Percentiles rank a stretch among this genome's conserved stretches.
Conservation (phyloP, 2,113 vertebrate species). For the Rhipidura dahli region DNA sequence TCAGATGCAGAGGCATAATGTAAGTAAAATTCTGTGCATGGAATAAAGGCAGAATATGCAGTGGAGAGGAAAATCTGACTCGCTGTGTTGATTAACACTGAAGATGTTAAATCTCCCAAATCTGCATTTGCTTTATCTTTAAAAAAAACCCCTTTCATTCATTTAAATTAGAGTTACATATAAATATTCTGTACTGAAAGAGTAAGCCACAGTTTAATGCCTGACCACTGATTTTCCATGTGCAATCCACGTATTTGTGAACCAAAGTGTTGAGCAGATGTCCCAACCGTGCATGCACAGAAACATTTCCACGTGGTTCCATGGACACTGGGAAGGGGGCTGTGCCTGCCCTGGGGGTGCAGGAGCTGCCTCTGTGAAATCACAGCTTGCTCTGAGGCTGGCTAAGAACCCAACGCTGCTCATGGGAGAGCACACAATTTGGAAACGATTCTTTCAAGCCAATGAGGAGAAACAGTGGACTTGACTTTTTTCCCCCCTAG, state of each 20-base stretch:
- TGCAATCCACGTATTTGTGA: neutral
- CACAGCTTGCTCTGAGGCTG: neutral
- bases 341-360: neutral
- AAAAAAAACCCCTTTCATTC: constrained; percentile 14
- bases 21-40: neutral
- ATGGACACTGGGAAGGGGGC: neutral
- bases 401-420: neutral
- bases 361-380: neutral
- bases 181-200: neutral
- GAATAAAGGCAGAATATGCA: neutral
- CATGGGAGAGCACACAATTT: neutral
- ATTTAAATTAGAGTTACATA: constrained; percentile 7
- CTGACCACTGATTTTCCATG: neutral
- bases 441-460: neutral
- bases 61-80: constrained; percentile 24
- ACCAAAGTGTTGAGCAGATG: neutral
- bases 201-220: neutral
- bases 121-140: neutral
- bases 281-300: neutral
- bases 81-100: neutral
- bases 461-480: neutral
- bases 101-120: neutral
- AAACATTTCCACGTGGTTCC: neutral
- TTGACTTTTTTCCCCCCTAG: neutral
- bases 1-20: neutral